Percentiles rank a stretch among this genome's conserved stretches.
Evolutionary conservation across 2,113 vertebrate species (phyloP).

Genomic region (Dasyornis broadbenti): DNA sequence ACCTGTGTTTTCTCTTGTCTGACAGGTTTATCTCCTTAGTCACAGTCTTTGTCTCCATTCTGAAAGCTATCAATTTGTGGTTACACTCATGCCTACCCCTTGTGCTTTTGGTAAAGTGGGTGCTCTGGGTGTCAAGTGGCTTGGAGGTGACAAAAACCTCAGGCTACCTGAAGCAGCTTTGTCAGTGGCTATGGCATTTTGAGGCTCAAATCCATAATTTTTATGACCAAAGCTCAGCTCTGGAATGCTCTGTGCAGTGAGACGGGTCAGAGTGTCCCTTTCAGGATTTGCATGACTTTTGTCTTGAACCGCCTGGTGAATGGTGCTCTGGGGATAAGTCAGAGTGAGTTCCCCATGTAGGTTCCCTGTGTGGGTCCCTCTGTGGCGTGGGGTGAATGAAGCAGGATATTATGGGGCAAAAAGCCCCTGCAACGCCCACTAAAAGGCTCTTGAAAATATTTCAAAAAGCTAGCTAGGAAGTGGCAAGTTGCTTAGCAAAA

Average conservation of each 20-base stretch:
- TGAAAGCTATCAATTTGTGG: not conserved
- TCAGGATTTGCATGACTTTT: not conserved
- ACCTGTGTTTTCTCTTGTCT: not conserved
- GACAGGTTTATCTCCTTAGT: not conserved
- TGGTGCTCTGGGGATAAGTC: not conserved
- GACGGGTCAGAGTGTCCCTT: not conserved
- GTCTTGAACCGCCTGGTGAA: not conserved
- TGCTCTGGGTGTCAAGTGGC: accelerated
- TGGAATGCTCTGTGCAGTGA: not conserved
- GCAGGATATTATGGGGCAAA: not conserved
- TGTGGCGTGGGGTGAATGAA: not conserved
- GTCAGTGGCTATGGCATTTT: not conserved
- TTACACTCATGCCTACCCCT: not conserved
- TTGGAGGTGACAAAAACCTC: not conserved
- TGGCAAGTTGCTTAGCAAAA: not conserved
- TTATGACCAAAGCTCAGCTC: not conserved
- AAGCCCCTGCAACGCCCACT: not conserved
- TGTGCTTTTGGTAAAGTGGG: not conserved
- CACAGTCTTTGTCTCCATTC: not conserved
- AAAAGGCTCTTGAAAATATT: not conserved
- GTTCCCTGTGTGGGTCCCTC: not conserved
- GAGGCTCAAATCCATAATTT: not conserved
- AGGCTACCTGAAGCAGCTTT: not conserved
- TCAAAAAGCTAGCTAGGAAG: not conserved
- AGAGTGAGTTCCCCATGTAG: not conserved